Evolutionary conservation across 2,797 vertebrate species (phyloP).

Genomic region (Podarcis lilfordi): DNA sequence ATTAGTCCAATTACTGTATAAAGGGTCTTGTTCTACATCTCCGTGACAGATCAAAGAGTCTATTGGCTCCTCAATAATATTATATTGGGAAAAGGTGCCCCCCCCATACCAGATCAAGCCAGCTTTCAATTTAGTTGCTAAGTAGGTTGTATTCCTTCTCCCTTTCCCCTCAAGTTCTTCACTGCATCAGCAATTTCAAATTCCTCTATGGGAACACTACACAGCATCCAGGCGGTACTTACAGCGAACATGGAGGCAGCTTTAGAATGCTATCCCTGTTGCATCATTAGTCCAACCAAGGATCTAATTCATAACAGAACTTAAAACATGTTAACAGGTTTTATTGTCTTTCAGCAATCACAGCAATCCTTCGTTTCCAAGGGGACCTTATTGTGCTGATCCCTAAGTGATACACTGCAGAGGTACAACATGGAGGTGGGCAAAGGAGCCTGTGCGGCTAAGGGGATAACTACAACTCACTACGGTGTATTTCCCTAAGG

Average conservation of each 20-base stretch:
- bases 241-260: neutral
- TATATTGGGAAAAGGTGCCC: no score
- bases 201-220: neutral
- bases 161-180: neutral
- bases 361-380: neutral
- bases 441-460: neutral
- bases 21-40: slow-evolving; percentile 1
- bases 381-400: neutral
- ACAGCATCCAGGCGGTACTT: neutral
- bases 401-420: neutral
- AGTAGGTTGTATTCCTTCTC: neutral
- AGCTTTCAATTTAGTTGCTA: neutral
- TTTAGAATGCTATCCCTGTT: neutral
- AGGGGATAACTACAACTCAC: neutral
- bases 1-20: neutral
- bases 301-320: neutral
- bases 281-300: neutral
- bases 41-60: neutral
- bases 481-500: neutral
- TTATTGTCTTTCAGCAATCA: slow-evolving; percentile 1
- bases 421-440: neutral
- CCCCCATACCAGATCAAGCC: neutral
- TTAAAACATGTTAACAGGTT: neutral
- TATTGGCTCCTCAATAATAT: neutral
- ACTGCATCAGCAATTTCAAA: neutral